Evolutionary conservation across 2,888 invertebrate species (phyloP), one percentile per base, ranked within the genome.

Genomic region (Conchocele bisecta): DNA sequence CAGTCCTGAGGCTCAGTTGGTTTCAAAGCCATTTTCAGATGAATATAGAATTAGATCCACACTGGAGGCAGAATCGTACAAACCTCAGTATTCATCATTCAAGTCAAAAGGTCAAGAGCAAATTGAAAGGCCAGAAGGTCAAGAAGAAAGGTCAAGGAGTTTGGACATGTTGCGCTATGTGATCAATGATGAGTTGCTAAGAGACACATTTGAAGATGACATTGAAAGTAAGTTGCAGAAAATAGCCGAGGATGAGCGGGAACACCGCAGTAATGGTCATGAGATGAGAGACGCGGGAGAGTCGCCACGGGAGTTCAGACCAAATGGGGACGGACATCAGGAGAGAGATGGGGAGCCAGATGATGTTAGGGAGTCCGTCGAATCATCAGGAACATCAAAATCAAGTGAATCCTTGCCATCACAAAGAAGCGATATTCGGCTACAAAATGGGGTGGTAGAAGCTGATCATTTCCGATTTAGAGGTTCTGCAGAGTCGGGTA

Each of bases 401-500:
- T 75, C 75, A 11, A 70, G 70, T 28, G 70, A 60, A 17, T 66
- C 73, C 17, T 69, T 70, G 35, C 68, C 69, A 22, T 75, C 75
- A 31, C 56, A 56, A 29, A 41, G 29, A 41, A 41, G 56, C 42
- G 20, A 37, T 0, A 29, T 31, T 15, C 29, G 41, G n/a, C 42
- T 41, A 11, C 28, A 31, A 17, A 51, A 35, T 9, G 76, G 72
- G 20, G 68, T 71, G 24, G 67, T 50, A 3, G 46, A 60, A 35
- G 66, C 64, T 56, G 66, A 66, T 20, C 57, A 65, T 22, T n/a
- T 54, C 9, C 65, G 60, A 44, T 31, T 20, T 20, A 41, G 66
- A 58, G 74, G 70, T 7, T 75, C 74, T 5, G 17, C 50, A 5
- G 73, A 68, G 26, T 73, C 54, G 7, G 48, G 33, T 7, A 44